phyloP scores from a whole-genome alignment of 2,888 invertebrate species.

The Apocheima hispidaria region DNA sequence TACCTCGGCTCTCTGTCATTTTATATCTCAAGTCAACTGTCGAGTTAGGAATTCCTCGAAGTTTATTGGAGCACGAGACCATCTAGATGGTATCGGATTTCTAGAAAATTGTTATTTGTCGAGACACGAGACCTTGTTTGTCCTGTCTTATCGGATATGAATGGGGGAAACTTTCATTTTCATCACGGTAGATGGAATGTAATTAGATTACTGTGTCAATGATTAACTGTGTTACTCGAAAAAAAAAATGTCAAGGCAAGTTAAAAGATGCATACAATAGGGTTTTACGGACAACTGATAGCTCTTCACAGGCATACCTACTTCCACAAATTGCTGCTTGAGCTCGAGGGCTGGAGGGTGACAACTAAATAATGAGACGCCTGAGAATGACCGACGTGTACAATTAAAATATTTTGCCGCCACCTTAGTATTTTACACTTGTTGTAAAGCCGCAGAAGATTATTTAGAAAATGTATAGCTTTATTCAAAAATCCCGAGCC shows the following conservation, averaged over 20 bases:
- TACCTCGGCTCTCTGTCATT: background rate
- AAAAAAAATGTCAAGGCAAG: too few species aligned
- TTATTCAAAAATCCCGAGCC: background rate
- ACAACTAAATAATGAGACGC: too few species aligned
- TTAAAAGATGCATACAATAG: too few species aligned
- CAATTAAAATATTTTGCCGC: too few species aligned
- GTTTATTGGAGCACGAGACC: conserved; percentile 25
- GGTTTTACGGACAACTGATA: too few species aligned
- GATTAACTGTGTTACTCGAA: too few species aligned
- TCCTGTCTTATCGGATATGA: background rate
- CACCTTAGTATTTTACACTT: background rate
- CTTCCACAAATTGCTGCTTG: too few species aligned
- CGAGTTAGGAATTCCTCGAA: conserved; percentile 12
- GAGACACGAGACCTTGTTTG: conserved; percentile 24
- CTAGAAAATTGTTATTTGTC: conserved; percentile 29
- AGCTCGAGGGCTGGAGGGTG: too few species aligned
- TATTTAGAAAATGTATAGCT: background rate
- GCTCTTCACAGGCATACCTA: too few species aligned
- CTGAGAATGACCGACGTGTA: too few species aligned
- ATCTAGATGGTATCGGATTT: conserved; percentile 26
- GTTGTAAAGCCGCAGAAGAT: background rate
- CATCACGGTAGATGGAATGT: background rate
- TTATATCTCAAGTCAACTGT: conserved; percentile 8
- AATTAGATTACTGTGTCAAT: background rate
- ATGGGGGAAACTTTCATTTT: background rate